Percentiles rank a stretch among this genome's conserved stretches.
Evolutionary conservation across 2,888 invertebrate genomes (phyloP).

Genomic region (Thecocarcelia acutangulata): DNA sequence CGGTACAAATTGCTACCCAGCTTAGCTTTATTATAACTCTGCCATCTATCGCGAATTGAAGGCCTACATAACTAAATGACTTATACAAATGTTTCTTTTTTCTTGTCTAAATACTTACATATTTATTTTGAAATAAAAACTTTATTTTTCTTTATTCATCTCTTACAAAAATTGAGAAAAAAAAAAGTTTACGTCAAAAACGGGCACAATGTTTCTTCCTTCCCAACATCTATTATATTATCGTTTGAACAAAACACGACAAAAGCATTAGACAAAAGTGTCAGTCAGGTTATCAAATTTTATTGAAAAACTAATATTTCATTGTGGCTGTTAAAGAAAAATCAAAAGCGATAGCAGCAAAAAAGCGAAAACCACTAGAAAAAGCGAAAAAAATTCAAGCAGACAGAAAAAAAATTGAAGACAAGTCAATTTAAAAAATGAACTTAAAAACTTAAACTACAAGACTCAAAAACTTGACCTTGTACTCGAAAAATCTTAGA

Average conservation of each 20-base stretch:
- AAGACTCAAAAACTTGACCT: no score
- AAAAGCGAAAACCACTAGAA: conserved; percentile 1
- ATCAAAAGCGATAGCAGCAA: conserved; percentile 4
- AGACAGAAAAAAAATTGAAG: conserved; percentile 40
- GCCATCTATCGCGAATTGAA: no score
- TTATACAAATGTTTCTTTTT: no score
- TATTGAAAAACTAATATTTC: conserved; percentile 78
- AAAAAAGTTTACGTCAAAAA: conserved; percentile 22
- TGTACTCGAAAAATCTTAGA: no score
- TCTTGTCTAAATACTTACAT: no score
- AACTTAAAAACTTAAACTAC: no score
- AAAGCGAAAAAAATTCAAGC: conserved; percentile 10
- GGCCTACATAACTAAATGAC: no score
- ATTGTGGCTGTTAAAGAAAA: conserved; percentile 76
- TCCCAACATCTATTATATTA: conserved; percentile 48
- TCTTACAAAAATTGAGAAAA: neutral
- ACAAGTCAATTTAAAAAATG: conserved; percentile 11
- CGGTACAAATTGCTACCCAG: no score
- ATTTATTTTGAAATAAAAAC: neutral
- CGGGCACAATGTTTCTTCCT: conserved; percentile 35
- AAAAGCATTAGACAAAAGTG: conserved; percentile 72
- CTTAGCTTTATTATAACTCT: no score
- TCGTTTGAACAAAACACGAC: conserved; percentile 65
- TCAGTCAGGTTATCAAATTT: conserved; percentile 76
- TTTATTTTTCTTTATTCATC: neutral